These are phyloP conservation scores for Popillia japonica DNA, from an alignment of 1,140 invertebrate genomes.

Conservation along the genomic window DNA sequence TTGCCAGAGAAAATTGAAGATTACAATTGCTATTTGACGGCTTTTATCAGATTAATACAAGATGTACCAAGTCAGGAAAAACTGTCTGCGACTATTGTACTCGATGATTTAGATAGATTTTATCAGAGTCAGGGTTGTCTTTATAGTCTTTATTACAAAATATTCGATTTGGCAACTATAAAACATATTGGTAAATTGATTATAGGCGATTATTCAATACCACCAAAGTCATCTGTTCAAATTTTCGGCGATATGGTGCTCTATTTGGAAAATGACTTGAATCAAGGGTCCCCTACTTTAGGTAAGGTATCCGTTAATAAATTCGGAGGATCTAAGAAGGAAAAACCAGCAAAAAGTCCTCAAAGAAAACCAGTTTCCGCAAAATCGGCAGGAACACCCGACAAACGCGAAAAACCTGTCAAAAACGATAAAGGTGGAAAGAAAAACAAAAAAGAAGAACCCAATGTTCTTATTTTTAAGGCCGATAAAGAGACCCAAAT, in stretches of 20 bases:
- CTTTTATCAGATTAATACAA: constrained; percentile 64
- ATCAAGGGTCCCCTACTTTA: background rate
- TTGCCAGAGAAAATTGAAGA: constrained; percentile 38
- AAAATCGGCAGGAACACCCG: constrained; percentile 30
- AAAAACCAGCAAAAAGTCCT: constrained; percentile 44
- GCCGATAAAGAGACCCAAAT: constrained; percentile 53
- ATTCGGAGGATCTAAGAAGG: constrained; percentile 44
- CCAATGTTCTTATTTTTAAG: constrained; percentile 41
- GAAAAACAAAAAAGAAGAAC: constrained; percentile 33
- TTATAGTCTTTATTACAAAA: constrained; percentile 66
- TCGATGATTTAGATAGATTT: constrained; percentile 61
- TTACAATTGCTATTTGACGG: constrained; percentile 65
- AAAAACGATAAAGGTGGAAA: constrained; percentile 46
- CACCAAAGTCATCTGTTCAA: constrained; percentile 60
- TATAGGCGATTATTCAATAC: constrained; percentile 63
- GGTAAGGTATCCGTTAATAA: constrained; percentile 40
- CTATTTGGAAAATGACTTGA: constrained; percentile 50
- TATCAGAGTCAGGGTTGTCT: constrained; percentile 65
- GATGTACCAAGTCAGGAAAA: constrained; percentile 5
- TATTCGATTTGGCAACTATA: constrained; percentile 63
- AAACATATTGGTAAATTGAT: constrained; percentile 66
- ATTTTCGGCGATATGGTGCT: constrained; percentile 63
- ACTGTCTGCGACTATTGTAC: constrained; percentile 36
- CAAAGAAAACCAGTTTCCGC: background rate
- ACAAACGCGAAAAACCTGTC: constrained; percentile 43